Evolutionary conservation across 2,797 vertebrate genomes (phyloP).

Genomic region (Peromyscus melanophrys): DNA sequence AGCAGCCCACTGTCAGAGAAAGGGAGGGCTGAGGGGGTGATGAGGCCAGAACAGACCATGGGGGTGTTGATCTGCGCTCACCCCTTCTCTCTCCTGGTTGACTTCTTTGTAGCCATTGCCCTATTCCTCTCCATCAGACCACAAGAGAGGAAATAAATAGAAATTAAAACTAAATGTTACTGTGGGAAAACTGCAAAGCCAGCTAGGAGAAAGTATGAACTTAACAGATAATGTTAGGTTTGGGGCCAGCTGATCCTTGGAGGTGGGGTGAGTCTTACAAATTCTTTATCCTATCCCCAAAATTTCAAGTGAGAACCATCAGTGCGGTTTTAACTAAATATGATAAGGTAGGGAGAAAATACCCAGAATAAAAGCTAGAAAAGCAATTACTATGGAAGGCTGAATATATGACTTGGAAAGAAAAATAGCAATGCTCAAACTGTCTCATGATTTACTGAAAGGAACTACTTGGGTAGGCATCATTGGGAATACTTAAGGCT

Average conservation of each 20-base stretch:
- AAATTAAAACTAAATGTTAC: constrained; percentile 63
- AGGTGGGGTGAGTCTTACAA: background rate
- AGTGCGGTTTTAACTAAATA: constrained; percentile 34
- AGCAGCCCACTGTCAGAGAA: constrained; percentile 61
- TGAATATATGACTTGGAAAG: constrained; percentile 57
- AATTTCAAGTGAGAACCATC: constrained; percentile 53
- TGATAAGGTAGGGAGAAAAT: constrained; percentile 49
- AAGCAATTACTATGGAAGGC: constrained; percentile 57
- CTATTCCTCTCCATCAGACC: constrained; percentile 66
- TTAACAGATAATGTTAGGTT: background rate
- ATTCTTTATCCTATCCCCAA: background rate
- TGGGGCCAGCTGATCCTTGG: constrained; percentile 42
- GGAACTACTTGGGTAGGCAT: constrained; percentile 70
- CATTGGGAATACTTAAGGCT: constrained; percentile 66
- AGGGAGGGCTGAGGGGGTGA: background rate
- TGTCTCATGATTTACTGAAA: constrained; percentile 49
- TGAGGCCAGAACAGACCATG: constrained; percentile 32
- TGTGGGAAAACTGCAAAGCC: constrained; percentile 32
- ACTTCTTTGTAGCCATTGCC: constrained; percentile 61
- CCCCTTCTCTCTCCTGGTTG: background rate
- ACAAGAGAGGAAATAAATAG: constrained; percentile 73
- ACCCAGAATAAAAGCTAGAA: constrained; percentile 42
- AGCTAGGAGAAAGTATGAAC: constrained; percentile 52
- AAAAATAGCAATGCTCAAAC: constrained; percentile 60
- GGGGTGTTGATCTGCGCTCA: background rate